phyloP scores from a whole-genome alignment of 1,140 invertebrate genomes.

The Hormaphis cornu region DNA sequence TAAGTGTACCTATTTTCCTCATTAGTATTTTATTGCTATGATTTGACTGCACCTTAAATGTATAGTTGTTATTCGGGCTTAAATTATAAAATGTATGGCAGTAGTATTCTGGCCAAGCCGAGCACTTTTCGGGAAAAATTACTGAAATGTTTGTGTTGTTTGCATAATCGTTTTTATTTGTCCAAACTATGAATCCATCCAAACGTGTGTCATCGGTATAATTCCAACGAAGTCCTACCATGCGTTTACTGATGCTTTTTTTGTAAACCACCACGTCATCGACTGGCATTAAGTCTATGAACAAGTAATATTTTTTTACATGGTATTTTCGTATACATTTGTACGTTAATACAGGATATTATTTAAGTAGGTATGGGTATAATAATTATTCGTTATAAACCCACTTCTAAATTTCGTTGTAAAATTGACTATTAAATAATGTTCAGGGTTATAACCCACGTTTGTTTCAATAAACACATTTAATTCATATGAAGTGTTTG shows the following conservation, averaged over 20 bases:
- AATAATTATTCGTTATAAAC: too few relatives aligned
- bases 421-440: neutral
- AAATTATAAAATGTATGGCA: neutral
- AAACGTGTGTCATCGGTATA: neutral
- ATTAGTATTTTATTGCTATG: neutral
- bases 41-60: neutral
- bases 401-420: neutral
- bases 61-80: neutral
- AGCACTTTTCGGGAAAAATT: neutral
- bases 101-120: neutral
- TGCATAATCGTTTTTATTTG: neutral
- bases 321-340: too few relatives aligned
- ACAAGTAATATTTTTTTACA: too few relatives aligned
- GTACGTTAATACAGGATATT: too few relatives aligned
- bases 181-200: neutral
- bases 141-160: neutral
- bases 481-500: neutral
- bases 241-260: neutral
- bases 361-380: too few relatives aligned
- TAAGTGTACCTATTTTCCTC: too few relatives aligned
- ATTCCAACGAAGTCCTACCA: neutral
- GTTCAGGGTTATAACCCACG: neutral
- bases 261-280: neutral
- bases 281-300: neutral
- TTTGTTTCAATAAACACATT: neutral